These are phyloP conservation scores for Corythoichthys intestinalis DNA, from an alignment of 2,113 vertebrate genomes.

Conservation along the genomic window DNA sequence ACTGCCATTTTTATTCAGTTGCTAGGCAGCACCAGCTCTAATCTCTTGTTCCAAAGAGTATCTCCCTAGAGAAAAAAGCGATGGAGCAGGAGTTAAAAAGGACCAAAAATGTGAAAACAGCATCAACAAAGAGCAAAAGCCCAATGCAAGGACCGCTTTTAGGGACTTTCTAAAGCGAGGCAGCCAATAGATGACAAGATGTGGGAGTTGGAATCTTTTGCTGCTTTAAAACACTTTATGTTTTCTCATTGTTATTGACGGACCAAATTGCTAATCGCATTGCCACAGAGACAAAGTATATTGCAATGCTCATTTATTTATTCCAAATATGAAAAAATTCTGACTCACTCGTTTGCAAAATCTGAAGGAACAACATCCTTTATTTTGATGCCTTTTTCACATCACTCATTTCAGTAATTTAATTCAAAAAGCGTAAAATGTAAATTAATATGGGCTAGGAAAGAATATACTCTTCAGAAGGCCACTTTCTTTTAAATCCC, in stretches of 20 bases:
- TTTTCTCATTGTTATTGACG: slow-evolving; percentile 34
- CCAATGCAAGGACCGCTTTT: slow-evolving; percentile 60
- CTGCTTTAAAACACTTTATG: slow-evolving; percentile 41
- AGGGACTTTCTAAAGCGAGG: slow-evolving; percentile 50
- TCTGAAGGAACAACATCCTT: too few relatives aligned
- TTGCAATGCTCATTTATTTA: slow-evolving; percentile 3
- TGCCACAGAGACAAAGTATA: not conserved
- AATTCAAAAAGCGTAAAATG: too few relatives aligned
- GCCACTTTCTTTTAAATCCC: too few relatives aligned
- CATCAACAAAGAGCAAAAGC: slow-evolving; percentile 68
- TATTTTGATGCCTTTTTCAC: too few relatives aligned
- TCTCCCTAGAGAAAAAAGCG: slow-evolving; percentile 62
- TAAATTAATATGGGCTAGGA: too few relatives aligned
- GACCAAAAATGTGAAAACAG: slow-evolving; percentile 56
- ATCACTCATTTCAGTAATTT: too few relatives aligned
- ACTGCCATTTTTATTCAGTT: slow-evolving; percentile 77
- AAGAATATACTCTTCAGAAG: too few relatives aligned
- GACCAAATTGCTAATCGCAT: slow-evolving; percentile 19
- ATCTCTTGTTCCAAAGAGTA: slow-evolving; percentile 73
- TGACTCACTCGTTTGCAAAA: too few relatives aligned
- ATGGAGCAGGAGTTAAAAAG: slow-evolving; percentile 66
- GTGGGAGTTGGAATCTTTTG: slow-evolving; percentile 50
- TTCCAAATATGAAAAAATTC: not conserved
- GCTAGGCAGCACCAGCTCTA: slow-evolving; percentile 76
- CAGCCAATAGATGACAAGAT: slow-evolving; percentile 47